Base-by-base conservation (phyloP, 2,888 invertebrate genomes). In the Lobophora halterata region DNA sequence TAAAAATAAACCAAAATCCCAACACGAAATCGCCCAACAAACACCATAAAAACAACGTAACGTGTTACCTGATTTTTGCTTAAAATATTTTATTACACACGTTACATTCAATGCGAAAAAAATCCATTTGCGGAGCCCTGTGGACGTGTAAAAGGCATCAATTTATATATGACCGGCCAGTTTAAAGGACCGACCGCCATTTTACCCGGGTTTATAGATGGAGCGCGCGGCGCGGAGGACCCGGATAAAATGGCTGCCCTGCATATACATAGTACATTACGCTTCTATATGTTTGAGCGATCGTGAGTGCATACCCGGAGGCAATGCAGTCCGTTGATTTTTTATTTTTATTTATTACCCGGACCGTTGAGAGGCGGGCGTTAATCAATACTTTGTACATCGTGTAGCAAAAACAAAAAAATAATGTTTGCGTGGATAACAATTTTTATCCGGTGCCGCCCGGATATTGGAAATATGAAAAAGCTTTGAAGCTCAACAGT, bases 311-410 rank as follows among this genome's bases (percentile, higher is more conserved):
- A 69, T 59, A 52, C 58, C 75, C 68, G 47, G 63, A 61, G 71
- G 78, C 72, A 46, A 59, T 71, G 73, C 74, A 71, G 67, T 55
- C 54, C 61, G 64, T 55, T 59, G 60, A 61, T 66, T 71, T 60
- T 74, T 71, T 71, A 62, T 71, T 74, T 75, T 75, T 65, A 65
- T 67, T 77, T 71, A 74, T 71, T 61, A 65, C 59, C 60, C 50
- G 52, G 52, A 45, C 24, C 62, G 71, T 54, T 65, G 66, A 68
- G 66, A 67, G 71, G 57, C 48, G 60, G 55, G 55, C 68, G 61
- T 71, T 79, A 73, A 79, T 79, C 78, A 78, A 79, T 79, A 78
- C 68, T 64, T 67, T 65, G 61, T 61, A 57, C 60, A 60, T 49
- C 52, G 61, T 57, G 52, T 55, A 59, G 52, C 52, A 46, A 56